phyloP scores from a whole-genome alignment of 1,140 invertebrate species.

The Papilio aristodemus region DNA sequence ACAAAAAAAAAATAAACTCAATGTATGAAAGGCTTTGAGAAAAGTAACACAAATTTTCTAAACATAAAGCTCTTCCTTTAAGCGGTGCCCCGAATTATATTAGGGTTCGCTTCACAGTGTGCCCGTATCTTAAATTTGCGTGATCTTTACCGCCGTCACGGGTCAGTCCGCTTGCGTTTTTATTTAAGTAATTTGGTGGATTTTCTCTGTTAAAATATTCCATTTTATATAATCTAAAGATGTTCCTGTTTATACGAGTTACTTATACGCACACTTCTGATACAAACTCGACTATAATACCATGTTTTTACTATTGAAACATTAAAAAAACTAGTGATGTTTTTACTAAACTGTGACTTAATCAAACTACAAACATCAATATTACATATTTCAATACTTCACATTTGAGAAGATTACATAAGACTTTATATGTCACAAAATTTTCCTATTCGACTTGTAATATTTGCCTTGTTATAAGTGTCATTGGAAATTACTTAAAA shows the following conservation, averaged over 20 bases:
- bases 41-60: conserved; percentile 11
- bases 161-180: conserved; percentile 36
- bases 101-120: conserved; percentile 10
- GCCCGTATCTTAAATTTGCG: conserved; percentile 12
- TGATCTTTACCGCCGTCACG: conserved; percentile 19
- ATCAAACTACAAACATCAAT: too few relatives aligned
- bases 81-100: conserved; percentile 14
- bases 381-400: too few relatives aligned
- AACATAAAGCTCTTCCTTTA: conserved; percentile 17
- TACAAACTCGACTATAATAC: too few relatives aligned
- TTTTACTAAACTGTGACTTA: too few relatives aligned
- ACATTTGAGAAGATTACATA: too few relatives aligned
- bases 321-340: too few relatives aligned
- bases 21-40: background rate
- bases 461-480: too few relatives aligned
- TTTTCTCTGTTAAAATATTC: background rate
- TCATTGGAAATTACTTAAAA: too few relatives aligned
- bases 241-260: background rate
- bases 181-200: conserved; percentile 34
- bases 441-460: too few relatives aligned
- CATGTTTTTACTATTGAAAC: too few relatives aligned
- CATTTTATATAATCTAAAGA: background rate
- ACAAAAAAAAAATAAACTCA: conserved; percentile 10
- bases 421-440: too few relatives aligned
- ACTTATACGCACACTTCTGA: background rate